Percentiles rank a stretch among this genome's conserved stretches.
Conservation (phyloP, 2,797 vertebrate genomes). For the Anguilla obscura region DNA sequence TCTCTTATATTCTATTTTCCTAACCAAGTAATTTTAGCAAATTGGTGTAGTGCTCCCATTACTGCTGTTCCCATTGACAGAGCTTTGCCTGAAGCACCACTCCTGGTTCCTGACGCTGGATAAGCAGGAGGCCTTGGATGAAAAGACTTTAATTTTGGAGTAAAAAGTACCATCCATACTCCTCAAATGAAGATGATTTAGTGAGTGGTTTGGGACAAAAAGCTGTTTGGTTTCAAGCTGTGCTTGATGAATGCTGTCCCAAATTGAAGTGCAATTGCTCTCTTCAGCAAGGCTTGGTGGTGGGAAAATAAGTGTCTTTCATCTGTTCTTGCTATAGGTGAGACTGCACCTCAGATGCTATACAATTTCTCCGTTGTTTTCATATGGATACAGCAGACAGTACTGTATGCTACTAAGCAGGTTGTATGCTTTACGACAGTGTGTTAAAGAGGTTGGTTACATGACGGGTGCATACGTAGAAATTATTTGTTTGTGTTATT, state of each 20-base stretch:
- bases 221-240: neutral
- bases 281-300: constrained; percentile 4
- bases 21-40: neutral
- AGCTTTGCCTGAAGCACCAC: constrained; percentile 8
- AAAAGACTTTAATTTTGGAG: neutral
- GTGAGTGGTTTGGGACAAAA: neutral
- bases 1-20: constrained; percentile 1
- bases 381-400: neutral
- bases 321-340: neutral
- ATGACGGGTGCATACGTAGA: neutral
- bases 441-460: neutral
- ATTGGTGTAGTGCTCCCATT: constrained; percentile 15
- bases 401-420: neutral
- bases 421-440: neutral
- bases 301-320: neutral
- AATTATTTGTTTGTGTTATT: neutral
- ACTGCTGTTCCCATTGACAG: neutral
- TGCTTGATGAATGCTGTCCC: neutral
- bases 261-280: neutral
- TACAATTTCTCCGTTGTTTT: neutral
- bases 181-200: neutral
- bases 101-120: neutral
- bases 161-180: neutral
- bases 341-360: neutral
- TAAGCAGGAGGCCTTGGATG: neutral